Evolutionary conservation across 2,113 vertebrate genomes (phyloP).

Genomic region (Bubo blakistoni): DNA sequence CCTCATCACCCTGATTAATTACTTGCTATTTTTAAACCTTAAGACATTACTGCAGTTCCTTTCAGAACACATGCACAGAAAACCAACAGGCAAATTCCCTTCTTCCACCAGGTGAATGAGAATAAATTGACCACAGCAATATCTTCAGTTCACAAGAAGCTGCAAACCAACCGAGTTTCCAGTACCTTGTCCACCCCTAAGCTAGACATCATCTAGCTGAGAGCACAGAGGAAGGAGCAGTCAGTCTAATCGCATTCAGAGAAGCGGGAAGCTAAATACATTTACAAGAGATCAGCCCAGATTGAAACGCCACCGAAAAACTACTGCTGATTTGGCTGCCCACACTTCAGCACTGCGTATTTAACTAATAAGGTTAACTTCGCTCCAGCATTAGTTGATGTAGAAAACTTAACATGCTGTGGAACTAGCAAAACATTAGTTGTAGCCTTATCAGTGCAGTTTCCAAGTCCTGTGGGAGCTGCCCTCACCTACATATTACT

Average conservation of each 20-base stretch:
- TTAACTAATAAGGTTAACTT: background rate
- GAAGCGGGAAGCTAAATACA: background rate
- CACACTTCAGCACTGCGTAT: background rate
- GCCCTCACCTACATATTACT: background rate
- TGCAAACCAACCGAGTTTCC: background rate
- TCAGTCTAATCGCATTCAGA: background rate
- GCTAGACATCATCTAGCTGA: fast-evolving
- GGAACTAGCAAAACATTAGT: fast-evolving
- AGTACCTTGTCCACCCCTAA: background rate
- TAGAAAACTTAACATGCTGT: fast-evolving
- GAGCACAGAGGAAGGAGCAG: background rate
- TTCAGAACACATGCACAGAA: background rate
- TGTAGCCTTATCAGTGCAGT: fast-evolving
- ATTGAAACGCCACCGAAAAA: background rate
- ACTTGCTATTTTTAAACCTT: slow-evolving; percentile 47
- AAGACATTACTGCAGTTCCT: background rate
- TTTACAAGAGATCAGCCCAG: background rate
- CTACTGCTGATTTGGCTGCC: background rate
- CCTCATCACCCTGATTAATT: slow-evolving; percentile 34
- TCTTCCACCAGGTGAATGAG: background rate
- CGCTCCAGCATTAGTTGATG: background rate
- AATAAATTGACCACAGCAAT: background rate
- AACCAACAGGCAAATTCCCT: background rate
- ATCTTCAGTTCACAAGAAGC: background rate
- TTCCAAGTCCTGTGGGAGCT: background rate